A percentile compares a stretch with the other conserved stretches of the same genome.
These are phyloP conservation scores for Paedocypris sp. DNA, from an alignment of 2,113 vertebrate species.

Conservation along the genomic window DNA sequence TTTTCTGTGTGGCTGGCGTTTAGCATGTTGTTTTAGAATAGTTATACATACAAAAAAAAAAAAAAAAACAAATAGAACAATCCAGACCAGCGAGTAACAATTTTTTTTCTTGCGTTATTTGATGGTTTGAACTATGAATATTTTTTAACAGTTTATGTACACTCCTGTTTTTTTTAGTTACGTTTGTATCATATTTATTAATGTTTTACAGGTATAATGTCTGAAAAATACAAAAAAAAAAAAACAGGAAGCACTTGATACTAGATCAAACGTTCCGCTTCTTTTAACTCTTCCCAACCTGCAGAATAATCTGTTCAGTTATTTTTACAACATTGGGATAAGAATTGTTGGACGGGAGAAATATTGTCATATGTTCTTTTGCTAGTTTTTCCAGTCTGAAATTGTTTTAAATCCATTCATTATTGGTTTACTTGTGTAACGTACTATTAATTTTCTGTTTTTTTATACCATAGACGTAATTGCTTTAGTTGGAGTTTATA, in stretches of 20 bases:
- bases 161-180: slow-evolving; percentile 10
- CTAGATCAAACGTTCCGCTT: not conserved
- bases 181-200: slow-evolving; percentile 3
- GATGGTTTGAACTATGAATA: too few relatives aligned
- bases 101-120: too few relatives aligned
- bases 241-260: slow-evolving; percentile 10
- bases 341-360: too few relatives aligned
- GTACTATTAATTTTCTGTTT: not conserved
- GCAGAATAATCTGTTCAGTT: not conserved
- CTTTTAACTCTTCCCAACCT: not conserved
- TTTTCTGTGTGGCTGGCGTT: not conserved
- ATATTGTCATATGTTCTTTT: too few relatives aligned
- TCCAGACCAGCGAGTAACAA: too few relatives aligned
- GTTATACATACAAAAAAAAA: too few relatives aligned
- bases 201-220: slow-evolving; percentile 1
- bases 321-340: too few relatives aligned
- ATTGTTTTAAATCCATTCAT: not conserved
- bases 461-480: slow-evolving; percentile 9
- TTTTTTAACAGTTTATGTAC: too few relatives aligned
- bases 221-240: slow-evolving; percentile 7
- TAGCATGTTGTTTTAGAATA: slow-evolving; percentile 6
- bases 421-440: slow-evolving; percentile 5
- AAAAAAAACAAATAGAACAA: too few relatives aligned
- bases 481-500: slow-evolving; percentile 16
- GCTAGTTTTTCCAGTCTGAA: not conserved